Conservation (phyloP, 2,797 vertebrate genomes). For the Cossypha niveicapilla region DNA sequence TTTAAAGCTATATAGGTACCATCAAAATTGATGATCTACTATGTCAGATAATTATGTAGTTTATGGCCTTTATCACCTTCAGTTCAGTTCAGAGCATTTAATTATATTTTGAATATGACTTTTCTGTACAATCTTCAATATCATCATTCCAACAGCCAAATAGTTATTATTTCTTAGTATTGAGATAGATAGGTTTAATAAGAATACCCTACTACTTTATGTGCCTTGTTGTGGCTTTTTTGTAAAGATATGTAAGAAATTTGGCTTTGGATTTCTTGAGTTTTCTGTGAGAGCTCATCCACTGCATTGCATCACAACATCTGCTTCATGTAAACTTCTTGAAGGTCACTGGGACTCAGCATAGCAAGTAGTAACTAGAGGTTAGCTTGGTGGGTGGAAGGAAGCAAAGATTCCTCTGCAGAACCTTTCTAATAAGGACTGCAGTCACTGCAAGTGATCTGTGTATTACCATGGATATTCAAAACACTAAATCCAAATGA, state of each 20-base stretch:
- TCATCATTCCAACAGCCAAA: background rate
- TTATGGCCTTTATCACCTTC: background rate
- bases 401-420: background rate
- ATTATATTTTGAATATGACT: background rate
- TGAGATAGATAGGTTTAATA: background rate
- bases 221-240: background rate
- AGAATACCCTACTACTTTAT: background rate
- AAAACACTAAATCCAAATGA: background rate
- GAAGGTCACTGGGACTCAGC: background rate
- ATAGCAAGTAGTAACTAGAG: background rate
- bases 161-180: background rate
- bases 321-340: background rate
- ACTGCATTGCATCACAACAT: background rate
- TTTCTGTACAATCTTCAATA: background rate
- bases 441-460: background rate
- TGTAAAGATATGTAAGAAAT: conserved; percentile 1
- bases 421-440: background rate
- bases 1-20: background rate
- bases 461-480: background rate
- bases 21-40: background rate
- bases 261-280: background rate
- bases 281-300: background rate
- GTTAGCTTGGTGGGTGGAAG: background rate
- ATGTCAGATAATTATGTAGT: background rate
- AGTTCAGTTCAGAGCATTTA: background rate